Base-by-base conservation (phyloP, 2,888 invertebrate species). In the Nysson spinosus region DNA sequence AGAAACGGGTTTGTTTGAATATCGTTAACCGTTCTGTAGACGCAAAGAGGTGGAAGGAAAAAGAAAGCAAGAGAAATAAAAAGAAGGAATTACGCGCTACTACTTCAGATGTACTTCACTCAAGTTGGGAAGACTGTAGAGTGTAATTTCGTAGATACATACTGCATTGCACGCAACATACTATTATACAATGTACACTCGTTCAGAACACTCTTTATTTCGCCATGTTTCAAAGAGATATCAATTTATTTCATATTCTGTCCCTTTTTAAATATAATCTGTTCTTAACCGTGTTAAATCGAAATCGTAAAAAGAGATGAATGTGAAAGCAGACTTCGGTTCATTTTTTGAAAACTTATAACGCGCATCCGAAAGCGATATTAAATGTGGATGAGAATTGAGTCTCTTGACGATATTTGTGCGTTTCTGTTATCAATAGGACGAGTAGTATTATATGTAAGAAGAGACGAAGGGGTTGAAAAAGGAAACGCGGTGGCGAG, bases 21-120 rank as follows among this genome's bases (percentile, higher is more conserved):
- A 83, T 83, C 83, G 82, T 83, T 83, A 83, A 80, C 79, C 55
- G 77, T 77, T 77, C 75, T 77, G 66, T 58, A 74, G 71, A 77
- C 76, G 69, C 17, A 35, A 47, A 35, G 43, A 54, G 32, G 5
- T 26, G 39, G 17, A 26, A 14, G 28, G 9, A 14, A 20, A n/a
- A n/a, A 16, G 44, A 43, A 42, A 34, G 20, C 19, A 50, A 46
- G 20, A 28, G 34, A 34, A 65, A 63, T 46, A 40, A 44, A 40
- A 14, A 22, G 28, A 11, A 47, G 28, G 58, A 61, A 44, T 34
- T 52, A 52, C 51, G 34, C 30, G 26, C 44, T 14, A 55, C 52
- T 44, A 30, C 44, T 57, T 12, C 26, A 49, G 44, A 28, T 20
- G 16, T 16, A 47, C 24, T 56, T 50, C 30, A 46, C n/a, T 17